These are phyloP conservation scores for Trigoniulus corallinus DNA, from an alignment of 1,140 invertebrate species.

Conservation along the genomic window DNA sequence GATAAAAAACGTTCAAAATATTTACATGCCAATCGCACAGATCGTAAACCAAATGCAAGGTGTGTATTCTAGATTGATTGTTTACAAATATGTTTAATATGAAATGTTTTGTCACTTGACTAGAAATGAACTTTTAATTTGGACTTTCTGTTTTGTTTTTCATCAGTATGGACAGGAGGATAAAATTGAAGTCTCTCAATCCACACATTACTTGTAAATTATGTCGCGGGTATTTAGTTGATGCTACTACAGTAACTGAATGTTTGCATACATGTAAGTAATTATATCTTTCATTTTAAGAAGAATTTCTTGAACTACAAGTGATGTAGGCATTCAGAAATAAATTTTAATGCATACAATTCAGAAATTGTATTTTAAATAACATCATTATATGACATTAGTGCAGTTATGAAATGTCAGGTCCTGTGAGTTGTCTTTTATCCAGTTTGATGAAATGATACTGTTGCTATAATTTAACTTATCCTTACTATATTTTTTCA, in stretches of 20 bases:
- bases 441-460: not conserved
- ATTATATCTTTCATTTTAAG: not conserved
- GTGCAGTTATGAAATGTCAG: no score
- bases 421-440: no score
- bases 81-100: no score
- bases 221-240: constrained; percentile 88
- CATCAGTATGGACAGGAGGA: constrained; percentile 54
- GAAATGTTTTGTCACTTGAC: not conserved
- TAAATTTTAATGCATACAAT: not conserved
- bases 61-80: no score
- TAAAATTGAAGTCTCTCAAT: constrained; percentile 79
- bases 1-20: not conserved
- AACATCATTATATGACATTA: not conserved
- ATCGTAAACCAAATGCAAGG: not conserved
- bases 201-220: constrained; percentile 88
- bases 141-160: not conserved
- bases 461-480: not conserved
- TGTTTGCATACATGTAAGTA: constrained; percentile 89
- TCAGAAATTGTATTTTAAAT: not conserved
- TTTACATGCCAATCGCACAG: not conserved
- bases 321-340: not conserved
- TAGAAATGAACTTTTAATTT: not conserved
- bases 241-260: constrained; percentile 93
- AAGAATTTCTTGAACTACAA: not conserved
- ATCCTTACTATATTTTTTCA: not conserved